Evolutionary conservation across 2,888 invertebrate species (phyloP).

Genomic region (Ochlodes sylvanus): DNA sequence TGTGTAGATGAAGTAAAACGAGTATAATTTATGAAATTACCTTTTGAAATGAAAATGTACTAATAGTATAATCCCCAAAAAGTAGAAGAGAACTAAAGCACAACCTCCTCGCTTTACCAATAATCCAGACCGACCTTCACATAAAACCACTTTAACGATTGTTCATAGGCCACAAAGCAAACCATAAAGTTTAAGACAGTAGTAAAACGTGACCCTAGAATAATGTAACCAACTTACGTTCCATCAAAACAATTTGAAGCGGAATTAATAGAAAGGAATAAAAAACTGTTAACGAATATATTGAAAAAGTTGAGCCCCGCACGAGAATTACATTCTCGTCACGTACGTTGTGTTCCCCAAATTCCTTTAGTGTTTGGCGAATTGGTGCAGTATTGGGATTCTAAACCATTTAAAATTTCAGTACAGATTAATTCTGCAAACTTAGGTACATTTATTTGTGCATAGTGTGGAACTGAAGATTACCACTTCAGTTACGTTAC

Average conservation of each 20-base stretch:
- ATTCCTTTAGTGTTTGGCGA: conserved; percentile 36
- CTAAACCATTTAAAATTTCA: conserved; percentile 3
- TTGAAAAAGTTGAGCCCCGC: conserved; percentile 51
- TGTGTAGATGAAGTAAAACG: too few relatives aligned
- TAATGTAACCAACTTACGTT: conserved; percentile 46
- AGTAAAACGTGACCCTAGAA: conserved; percentile 62
- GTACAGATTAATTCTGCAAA: conserved; percentile 39
- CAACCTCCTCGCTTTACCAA: conserved; percentile 10
- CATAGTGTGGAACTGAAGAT: too few relatives aligned
- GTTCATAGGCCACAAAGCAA: conserved; percentile 41
- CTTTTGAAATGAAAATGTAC: too few relatives aligned
- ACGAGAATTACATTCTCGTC: conserved; percentile 36
- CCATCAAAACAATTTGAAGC: conserved; percentile 56
- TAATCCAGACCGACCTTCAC: conserved; percentile 26
- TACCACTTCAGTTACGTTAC: too few relatives aligned
- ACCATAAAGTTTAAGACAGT: conserved; percentile 62
- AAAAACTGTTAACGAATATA: conserved; percentile 51
- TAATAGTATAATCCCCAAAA: too few relatives aligned
- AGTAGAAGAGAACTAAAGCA: too few relatives aligned
- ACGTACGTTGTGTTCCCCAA: conserved; percentile 39
- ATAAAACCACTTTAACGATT: conserved; percentile 46
- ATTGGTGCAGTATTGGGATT: conserved; percentile 3
- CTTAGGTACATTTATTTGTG: not conserved
- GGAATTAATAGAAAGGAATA: conserved; percentile 54
- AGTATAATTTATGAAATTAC: too few relatives aligned